phyloP scores from a whole-genome alignment of 2,113 vertebrate species.

The Nasalis larvatus region DNA sequence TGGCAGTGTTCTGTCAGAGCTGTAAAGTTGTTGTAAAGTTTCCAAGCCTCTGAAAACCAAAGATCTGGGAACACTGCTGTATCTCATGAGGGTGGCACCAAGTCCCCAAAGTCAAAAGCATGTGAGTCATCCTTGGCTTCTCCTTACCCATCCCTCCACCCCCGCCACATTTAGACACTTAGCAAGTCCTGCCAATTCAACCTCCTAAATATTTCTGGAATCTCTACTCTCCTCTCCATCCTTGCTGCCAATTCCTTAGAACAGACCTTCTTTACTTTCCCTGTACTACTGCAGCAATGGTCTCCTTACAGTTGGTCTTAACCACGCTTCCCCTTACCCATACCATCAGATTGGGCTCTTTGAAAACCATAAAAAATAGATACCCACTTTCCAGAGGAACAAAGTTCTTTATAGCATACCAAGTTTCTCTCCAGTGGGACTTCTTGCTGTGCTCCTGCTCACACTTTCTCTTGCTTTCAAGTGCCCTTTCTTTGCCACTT shows the following conservation, averaged over 20 bases:
- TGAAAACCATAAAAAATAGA: background rate
- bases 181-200: slow-evolving; percentile 70
- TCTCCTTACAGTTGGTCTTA: slow-evolving; percentile 5
- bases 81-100: slow-evolving; percentile 73
- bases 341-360: background rate
- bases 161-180: slow-evolving; percentile 71
- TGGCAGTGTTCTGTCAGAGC: slow-evolving; percentile 19
- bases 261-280: slow-evolving; percentile 73
- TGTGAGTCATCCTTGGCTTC: slow-evolving; percentile 74
- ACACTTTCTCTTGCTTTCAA: background rate
- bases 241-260: slow-evolving; percentile 67
- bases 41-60: slow-evolving; percentile 57
- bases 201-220: slow-evolving; percentile 79
- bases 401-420: background rate
- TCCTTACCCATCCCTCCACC: slow-evolving; percentile 58
- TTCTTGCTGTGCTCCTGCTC: background rate
- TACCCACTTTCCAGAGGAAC: background rate
- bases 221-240: slow-evolving; percentile 63
- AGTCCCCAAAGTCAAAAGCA: slow-evolving; percentile 72
- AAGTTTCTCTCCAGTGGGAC: background rate
- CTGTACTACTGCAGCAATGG: background rate
- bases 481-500: background rate
- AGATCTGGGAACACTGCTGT: slow-evolving; percentile 66
- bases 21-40: slow-evolving; percentile 48
- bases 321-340: background rate